Evolutionary conservation across 2,888 invertebrate genomes (phyloP).

Genomic region (Macrophya annulata): DNA sequence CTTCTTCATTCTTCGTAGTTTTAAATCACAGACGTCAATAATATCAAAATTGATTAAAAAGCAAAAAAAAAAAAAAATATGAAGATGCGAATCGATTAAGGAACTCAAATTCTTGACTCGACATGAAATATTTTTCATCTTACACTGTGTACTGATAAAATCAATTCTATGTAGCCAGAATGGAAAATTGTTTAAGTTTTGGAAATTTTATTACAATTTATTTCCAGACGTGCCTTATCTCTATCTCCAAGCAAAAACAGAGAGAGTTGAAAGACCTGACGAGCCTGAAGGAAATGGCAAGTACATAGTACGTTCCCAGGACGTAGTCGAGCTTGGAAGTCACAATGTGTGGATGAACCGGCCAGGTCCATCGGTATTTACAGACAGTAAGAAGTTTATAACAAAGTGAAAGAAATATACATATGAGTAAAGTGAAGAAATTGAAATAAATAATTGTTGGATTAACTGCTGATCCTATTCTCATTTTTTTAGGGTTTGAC

Average conservation of each 20-base stretch:
- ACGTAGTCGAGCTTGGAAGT: slow-evolving; percentile 72
- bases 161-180: too few species aligned
- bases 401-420: not conserved
- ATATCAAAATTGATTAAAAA: not conserved
- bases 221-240: slow-evolving; percentile 73
- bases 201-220: slow-evolving; percentile 60
- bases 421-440: not conserved
- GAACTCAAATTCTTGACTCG: not conserved
- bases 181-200: too few species aligned
- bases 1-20: not conserved
- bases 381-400: slow-evolving; percentile 9
- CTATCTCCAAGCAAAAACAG: slow-evolving; percentile 78
- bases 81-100: not conserved
- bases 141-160: not conserved
- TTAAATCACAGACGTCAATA: not conserved
- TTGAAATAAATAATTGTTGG: slow-evolving; percentile 12
- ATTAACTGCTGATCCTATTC: not conserved
- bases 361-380: slow-evolving; percentile 53
- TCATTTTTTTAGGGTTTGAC: slow-evolving; percentile 58
- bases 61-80: not conserved
- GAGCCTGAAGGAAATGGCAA: slow-evolving; percentile 70
- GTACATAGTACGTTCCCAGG: slow-evolving; percentile 72
- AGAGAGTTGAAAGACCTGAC: slow-evolving; percentile 72
- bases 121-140: not conserved
- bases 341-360: slow-evolving; percentile 69